A percentile compares a stretch with the other conserved stretches of the same genome.
Evolutionary conservation across 2,888 invertebrate genomes (phyloP).

Genomic region (Leuctra nigra): DNA sequence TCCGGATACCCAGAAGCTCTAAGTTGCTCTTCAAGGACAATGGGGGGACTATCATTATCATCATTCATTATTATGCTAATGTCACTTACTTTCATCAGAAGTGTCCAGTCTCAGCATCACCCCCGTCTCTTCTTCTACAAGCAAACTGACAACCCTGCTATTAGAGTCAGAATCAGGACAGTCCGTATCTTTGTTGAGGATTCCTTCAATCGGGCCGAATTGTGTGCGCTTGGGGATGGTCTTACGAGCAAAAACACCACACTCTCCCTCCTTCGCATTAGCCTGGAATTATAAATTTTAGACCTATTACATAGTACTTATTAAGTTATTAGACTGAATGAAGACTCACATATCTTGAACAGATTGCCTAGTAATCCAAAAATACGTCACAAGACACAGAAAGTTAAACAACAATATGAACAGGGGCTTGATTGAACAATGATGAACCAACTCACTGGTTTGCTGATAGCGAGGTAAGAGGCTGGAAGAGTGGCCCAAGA

Average conservation of each 20-base stretch:
- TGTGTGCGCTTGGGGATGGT: slow-evolving; percentile 61
- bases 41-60: too few relatives aligned
- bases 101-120: slow-evolving; percentile 48
- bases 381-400: too few relatives aligned
- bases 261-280: slow-evolving; percentile 34
- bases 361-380: too few relatives aligned
- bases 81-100: slow-evolving; percentile 54
- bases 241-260: slow-evolving; percentile 62
- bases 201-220: slow-evolving; percentile 75
- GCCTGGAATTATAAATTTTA: not conserved
- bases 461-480: slow-evolving; percentile 51
- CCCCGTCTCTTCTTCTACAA: slow-evolving; percentile 47
- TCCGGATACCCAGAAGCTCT: too few relatives aligned
- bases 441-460: slow-evolving; percentile 39
- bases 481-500: slow-evolving; percentile 73
- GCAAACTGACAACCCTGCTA: slow-evolving; percentile 38
- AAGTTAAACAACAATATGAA: not conserved
- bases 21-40: too few relatives aligned
- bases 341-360: too few relatives aligned
- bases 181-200: slow-evolving; percentile 37
- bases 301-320: too few relatives aligned
- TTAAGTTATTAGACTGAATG: too few relatives aligned
- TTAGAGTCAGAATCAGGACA: slow-evolving; percentile 10
- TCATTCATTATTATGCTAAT: too few relatives aligned
- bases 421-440: too few relatives aligned